Evolutionary conservation across 2,797 vertebrate genomes (phyloP), one percentile per base, ranked within the genome.

Genomic region (Xenopus petersii): DNA sequence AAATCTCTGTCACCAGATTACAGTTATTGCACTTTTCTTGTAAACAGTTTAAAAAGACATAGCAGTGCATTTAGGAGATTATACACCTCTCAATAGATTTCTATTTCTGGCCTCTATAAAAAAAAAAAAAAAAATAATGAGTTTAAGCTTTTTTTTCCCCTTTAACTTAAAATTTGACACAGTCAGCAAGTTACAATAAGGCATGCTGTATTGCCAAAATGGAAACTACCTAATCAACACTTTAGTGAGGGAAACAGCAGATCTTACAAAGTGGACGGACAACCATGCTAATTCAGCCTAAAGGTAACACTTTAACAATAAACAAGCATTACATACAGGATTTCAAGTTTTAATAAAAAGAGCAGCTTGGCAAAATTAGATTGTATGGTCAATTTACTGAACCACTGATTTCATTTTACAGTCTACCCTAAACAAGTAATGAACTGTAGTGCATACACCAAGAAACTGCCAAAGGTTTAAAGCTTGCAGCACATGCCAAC

Each of bases 171-270:
- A 49, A 60, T 75, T 77, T 84, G 70, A 77, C 82, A 71, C 26
- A 73, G 71, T 83, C 84, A 83, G 85, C 79, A 84, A 75, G 47
- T 82, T 78, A 64, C 55, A 84, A 64, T 54, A 84, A 82, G 77
- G 71, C 80, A 84, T 54, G 83, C 74, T 26, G 64, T 59, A 86
- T 84, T 83, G 86, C 62, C 56, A 81, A 85, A 30, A 80, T 79
- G 80, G 81, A 88, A 89, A 85, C 69, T 81, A 80, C 83, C 85
- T 83, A 70, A 87, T 80, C 84, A 88, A 76, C 80, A 79, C 81
- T 81, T 83, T 73, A 80, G 74, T 86, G 67, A 72, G 77, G 48
- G 79, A 87, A 83, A 87, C 64, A 51, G 0, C 3, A 54, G 36
- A 77, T 80, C 79, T 82, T 64, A 83, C 78, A 82, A 55, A 82